These are phyloP conservation scores for Dendronephthya gigantea DNA, from an alignment of 64 coral and sea anemone genomes.

Conservation along the genomic window DNA sequence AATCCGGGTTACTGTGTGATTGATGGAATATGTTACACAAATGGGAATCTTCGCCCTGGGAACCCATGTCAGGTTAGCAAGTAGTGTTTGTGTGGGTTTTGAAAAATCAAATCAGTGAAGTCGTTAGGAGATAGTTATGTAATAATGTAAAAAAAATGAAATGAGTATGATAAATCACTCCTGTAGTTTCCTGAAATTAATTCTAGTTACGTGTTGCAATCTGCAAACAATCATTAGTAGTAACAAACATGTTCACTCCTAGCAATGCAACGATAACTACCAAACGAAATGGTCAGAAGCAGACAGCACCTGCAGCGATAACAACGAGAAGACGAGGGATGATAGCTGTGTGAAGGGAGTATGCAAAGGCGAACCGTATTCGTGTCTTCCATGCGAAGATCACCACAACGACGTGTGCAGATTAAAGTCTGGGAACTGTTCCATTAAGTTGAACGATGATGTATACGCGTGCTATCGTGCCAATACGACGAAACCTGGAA, in stretches of 20 bases:
- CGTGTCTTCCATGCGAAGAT: slow-evolving; percentile 31
- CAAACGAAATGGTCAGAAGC: slow-evolving; percentile 26
- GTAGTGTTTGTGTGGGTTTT: no score
- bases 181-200: no score
- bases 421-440: slow-evolving; percentile 9
- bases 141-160: no score
- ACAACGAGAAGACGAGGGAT: not conserved
- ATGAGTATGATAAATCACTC: no score
- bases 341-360: slow-evolving; percentile 31
- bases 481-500: not conserved
- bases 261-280: slow-evolving; percentile 16
- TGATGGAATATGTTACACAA: not conserved
- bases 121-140: no score
- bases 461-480: slow-evolving; percentile 19
- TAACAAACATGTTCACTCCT: not conserved
- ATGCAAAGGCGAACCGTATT: slow-evolving; percentile 28
- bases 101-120: no score
- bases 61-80: slow-evolving; percentile 5
- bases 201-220: no score
- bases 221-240: no score
- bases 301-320: not conserved
- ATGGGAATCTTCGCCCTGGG: not conserved
- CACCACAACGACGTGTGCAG: not conserved
- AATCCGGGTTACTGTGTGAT: slow-evolving; percentile 14
- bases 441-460: not conserved